Conservation (phyloP, 2,113 vertebrate genomes). For the Oncorhynchus gorbuscha region DNA sequence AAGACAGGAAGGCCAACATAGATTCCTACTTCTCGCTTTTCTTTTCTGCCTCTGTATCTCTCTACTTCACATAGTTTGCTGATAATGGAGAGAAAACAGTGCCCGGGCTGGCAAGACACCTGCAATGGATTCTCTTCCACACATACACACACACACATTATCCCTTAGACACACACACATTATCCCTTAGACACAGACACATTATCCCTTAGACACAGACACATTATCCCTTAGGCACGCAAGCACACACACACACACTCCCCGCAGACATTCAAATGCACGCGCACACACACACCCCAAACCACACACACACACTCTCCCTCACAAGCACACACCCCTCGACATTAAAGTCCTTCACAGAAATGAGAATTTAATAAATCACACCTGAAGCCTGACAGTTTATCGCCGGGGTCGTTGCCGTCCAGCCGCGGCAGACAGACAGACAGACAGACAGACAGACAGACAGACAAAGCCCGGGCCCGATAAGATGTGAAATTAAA, state of each 20-base stretch:
- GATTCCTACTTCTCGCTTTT: conserved; percentile 70
- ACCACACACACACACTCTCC: neutral
- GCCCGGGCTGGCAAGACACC: conserved; percentile 72
- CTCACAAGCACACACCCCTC: conserved; percentile 40
- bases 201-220: neutral
- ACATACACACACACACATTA: neutral
- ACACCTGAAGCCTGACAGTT: conserved; percentile 81
- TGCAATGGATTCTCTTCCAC: conserved; percentile 71
- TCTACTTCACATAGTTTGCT: conserved; percentile 60
- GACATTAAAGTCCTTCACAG: conserved; percentile 83
- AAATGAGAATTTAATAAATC: conserved; percentile 87
- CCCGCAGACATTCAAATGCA: neutral
- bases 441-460: conserved; percentile 77
- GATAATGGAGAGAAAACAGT: conserved; percentile 76
- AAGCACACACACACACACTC: neutral
- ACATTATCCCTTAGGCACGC: neutral
- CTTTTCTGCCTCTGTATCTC: conserved; percentile 48
- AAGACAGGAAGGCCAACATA: conserved; percentile 73
- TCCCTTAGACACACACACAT: too few relatives aligned
- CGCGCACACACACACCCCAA: neutral
- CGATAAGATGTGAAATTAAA: conserved; percentile 85
- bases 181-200: too few relatives aligned
- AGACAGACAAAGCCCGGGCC: conserved; percentile 76
- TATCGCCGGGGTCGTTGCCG: conserved; percentile 82
- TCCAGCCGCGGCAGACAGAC: conserved; percentile 68